These are phyloP conservation scores for Neosilurus mollespiculum DNA, from an alignment of 2,797 vertebrate genomes.

Conservation along the genomic window DNA sequence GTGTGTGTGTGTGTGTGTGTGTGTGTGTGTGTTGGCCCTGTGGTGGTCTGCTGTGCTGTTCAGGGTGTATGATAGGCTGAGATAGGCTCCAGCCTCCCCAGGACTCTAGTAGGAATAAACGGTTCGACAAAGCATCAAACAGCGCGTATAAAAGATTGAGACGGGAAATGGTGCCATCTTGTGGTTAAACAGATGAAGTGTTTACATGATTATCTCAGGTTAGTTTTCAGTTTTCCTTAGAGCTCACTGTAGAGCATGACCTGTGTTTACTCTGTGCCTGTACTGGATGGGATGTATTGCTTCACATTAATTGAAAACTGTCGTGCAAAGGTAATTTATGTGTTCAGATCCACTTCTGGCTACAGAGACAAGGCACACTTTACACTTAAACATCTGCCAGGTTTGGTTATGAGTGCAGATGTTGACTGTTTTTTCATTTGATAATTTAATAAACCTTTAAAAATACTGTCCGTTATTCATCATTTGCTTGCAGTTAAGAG, in stretches of 20 bases:
- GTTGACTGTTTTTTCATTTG: neutral
- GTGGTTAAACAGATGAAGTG: neutral
- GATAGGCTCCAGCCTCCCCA: too few relatives aligned
- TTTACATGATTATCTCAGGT: neutral
- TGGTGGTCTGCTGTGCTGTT: too few relatives aligned
- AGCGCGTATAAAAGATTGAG: neutral
- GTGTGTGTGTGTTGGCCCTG: too few relatives aligned
- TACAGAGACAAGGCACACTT: neutral
- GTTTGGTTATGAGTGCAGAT: neutral
- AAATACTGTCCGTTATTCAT: neutral
- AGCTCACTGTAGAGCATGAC: neutral
- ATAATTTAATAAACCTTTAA: neutral
- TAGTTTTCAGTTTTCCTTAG: neutral
- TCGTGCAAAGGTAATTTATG: neutral
- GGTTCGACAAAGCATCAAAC: neutral
- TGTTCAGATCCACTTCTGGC: neutral
- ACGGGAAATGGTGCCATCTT: conserved; percentile 47
- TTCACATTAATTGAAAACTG: neutral
- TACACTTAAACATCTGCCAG: neutral
- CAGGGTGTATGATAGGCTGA: too few relatives aligned
- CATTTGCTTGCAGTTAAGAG: neutral
- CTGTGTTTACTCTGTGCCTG: neutral
- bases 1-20: too few relatives aligned
- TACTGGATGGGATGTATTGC: neutral
- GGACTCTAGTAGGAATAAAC: too few relatives aligned